Percentiles rank a stretch among this genome's conserved stretches.
phyloP scores from a whole-genome alignment of 2,113 vertebrate genomes.

The Cinclus cinclus region DNA sequence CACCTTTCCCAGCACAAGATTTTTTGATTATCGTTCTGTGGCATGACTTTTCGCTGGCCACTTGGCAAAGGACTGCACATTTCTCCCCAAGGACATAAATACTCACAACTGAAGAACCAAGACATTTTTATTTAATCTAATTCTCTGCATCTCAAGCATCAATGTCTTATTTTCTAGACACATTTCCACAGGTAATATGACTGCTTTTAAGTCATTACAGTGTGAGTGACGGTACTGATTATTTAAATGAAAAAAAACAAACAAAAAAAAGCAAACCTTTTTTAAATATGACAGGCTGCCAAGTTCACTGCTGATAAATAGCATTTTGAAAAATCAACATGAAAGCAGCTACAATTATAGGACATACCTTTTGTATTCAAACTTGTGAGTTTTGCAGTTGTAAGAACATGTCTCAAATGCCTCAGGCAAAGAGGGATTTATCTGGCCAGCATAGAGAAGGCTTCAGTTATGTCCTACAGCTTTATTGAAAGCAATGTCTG shows the following conservation, averaged over 20 bases:
- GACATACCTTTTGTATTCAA: neutral
- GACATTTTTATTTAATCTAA: neutral
- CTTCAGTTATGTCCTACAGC: neutral
- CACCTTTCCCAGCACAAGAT: neutral
- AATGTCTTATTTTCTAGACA: neutral
- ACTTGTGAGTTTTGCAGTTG: neutral
- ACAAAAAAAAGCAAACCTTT: neutral
- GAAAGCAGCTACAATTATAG: neutral
- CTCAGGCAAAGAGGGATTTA: neutral
- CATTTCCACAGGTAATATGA: neutral
- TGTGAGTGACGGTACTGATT: neutral
- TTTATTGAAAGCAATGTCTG: constrained; percentile 6
- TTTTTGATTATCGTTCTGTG: neutral
- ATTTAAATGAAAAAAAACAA: neutral
- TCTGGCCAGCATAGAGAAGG: neutral
- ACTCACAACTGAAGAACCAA: neutral
- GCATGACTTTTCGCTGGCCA: neutral
- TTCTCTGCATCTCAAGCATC: neutral
- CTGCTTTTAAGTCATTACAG: neutral
- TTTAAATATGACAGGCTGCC: neutral
- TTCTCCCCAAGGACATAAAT: neutral
- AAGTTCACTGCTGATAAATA: neutral
- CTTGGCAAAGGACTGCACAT: neutral
- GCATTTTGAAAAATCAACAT: neutral
- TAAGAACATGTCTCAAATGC: neutral